phyloP scores from a whole-genome alignment of 2,888 invertebrate genomes.

The Dusona sp. region DNA sequence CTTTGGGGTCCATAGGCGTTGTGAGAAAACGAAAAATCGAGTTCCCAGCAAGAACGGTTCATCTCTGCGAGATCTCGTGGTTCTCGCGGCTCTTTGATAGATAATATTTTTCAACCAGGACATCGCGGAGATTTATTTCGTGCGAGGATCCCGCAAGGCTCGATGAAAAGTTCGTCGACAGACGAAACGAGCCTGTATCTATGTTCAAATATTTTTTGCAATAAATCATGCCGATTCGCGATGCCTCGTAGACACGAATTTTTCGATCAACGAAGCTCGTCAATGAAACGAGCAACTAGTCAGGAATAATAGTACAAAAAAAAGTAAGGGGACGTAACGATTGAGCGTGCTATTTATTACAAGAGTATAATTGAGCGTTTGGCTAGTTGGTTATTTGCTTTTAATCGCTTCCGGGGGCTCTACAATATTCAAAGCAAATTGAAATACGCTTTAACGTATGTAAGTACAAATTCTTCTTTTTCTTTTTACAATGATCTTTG shows the following conservation, averaged over 20 bases:
- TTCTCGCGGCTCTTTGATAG: neutral
- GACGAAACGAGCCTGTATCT: conserved; percentile 30
- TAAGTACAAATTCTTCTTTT: neutral
- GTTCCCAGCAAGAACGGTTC: conserved; percentile 1
- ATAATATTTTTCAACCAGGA: conserved; percentile 1
- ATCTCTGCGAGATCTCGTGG: neutral
- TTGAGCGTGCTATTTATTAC: conserved; percentile 29
- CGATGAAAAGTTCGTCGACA: conserved; percentile 52
- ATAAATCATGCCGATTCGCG: conserved; percentile 44
- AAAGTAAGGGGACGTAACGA: conserved; percentile 7
- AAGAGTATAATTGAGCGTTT: conserved; percentile 27
- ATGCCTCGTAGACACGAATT: conserved; percentile 15
- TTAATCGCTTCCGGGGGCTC: conserved; percentile 22
- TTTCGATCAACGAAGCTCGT: conserved; percentile 37
- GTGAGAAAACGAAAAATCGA: conserved; percentile 54
- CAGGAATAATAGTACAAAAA: neutral
- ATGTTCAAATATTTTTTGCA: conserved; percentile 15
- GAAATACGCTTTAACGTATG: neutral
- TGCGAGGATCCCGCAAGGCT: conserved; percentile 24
- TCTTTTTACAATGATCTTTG: neutral
- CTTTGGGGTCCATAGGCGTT: conserved; percentile 40
- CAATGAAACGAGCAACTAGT: neutral
- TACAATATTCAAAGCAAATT: neutral
- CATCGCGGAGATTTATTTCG: conserved; percentile 10
- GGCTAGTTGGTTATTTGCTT: conserved; percentile 21